phyloP scores from a whole-genome alignment of 2,888 invertebrate genomes.

The Tenthredo scrophulariae region DNA sequence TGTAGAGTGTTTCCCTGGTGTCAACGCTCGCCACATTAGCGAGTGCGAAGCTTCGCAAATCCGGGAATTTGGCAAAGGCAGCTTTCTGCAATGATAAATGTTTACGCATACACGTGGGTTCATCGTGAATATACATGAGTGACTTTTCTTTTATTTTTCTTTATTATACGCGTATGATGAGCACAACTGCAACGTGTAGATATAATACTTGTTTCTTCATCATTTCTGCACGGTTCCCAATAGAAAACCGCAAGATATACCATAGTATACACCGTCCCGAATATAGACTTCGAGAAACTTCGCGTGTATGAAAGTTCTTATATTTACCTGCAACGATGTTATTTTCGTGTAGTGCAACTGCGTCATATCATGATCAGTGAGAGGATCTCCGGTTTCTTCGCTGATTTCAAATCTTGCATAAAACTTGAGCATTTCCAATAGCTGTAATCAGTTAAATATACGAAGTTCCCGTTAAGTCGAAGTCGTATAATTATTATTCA shows the following conservation, averaged over 20 bases:
- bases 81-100: conserved; percentile 85
- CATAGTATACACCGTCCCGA: neutral
- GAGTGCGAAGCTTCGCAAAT: conserved; percentile 91
- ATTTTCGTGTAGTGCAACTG: conserved; percentile 96
- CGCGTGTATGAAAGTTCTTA: neutral
- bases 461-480: too few relatives aligned
- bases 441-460: conserved; percentile 80
- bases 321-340: conserved; percentile 89
- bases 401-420: conserved; percentile 99
- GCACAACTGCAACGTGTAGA: too few relatives aligned
- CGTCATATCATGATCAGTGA: conserved; percentile 96
- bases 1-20: conserved; percentile 89
- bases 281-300: neutral
- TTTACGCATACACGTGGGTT: neutral
- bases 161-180: too few relatives aligned
- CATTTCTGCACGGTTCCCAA: too few relatives aligned
- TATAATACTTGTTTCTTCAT: too few relatives aligned
- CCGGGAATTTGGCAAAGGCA: conserved; percentile 94
- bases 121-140: neutral
- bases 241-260: neutral
- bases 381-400: conserved; percentile 96
- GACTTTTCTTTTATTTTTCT: too few relatives aligned
- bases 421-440: conserved; percentile 96
- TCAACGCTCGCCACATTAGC: conserved; percentile 98
- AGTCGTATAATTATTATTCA: too few relatives aligned